phyloP scores from a whole-genome alignment of 2,113 vertebrate species.

The Menidia beryllina region DNA sequence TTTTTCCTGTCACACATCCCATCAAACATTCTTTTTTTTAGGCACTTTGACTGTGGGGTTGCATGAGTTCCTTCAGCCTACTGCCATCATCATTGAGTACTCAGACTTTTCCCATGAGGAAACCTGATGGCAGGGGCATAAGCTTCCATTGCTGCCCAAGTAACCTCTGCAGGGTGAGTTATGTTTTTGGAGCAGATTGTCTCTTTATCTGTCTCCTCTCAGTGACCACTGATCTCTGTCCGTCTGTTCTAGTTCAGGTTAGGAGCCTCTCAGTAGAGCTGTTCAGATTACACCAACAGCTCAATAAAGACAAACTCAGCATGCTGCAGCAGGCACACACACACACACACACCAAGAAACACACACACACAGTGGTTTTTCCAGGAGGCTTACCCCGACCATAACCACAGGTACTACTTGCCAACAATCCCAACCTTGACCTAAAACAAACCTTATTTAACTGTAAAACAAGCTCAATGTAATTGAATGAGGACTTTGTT shows the following conservation, averaged over 20 bases:
- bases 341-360: slow-evolving; percentile 18
- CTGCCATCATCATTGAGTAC: neutral
- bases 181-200: slow-evolving; percentile 63
- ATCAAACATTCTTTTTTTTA: neutral
- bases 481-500: slow-evolving; percentile 1
- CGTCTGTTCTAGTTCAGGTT: slow-evolving; percentile 62
- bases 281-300: slow-evolving; percentile 85
- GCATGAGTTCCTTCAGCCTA: neutral
- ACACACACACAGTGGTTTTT: slow-evolving; percentile 18
- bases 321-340: slow-evolving; percentile 51
- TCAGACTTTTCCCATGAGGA: slow-evolving; percentile 3
- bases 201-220: slow-evolving; percentile 45
- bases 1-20: neutral
- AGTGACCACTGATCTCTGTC: slow-evolving; percentile 59
- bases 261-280: slow-evolving; percentile 70
- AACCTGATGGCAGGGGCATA: slow-evolving; percentile 25
- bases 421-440: slow-evolving; percentile 8
- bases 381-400: neutral
- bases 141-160: slow-evolving; percentile 9
- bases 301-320: slow-evolving; percentile 82
- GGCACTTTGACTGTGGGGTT: neutral
- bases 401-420: neutral
- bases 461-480: neutral
- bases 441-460: slow-evolving; percentile 23
- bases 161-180: slow-evolving; percentile 39